Evolutionary conservation across 2,888 invertebrate genomes (phyloP).

Genomic region (Campoletis raptor): DNA sequence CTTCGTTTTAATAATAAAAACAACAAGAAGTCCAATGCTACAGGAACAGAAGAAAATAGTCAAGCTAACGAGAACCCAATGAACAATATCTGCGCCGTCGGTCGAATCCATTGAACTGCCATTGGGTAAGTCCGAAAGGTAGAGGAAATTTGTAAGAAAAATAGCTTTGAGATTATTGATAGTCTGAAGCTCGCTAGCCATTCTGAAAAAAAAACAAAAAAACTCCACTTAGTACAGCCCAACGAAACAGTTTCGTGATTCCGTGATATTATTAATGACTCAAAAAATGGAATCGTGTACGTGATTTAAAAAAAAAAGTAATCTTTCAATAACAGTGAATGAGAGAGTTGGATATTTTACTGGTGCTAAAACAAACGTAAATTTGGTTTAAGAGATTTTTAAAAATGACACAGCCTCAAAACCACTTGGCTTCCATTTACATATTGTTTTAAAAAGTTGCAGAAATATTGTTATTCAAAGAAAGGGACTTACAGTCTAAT

Average conservation of each 20-base stretch:
- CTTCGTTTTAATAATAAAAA: slow-evolving; percentile 87
- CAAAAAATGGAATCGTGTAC: background rate
- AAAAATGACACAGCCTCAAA: background rate
- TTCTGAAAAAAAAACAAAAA: slow-evolving; percentile 77
- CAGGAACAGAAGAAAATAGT: slow-evolving; percentile 86
- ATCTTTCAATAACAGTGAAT: no score
- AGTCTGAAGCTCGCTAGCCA: slow-evolving; percentile 85
- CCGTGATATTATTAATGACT: background rate
- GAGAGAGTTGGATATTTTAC: no score
- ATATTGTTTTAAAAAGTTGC: no score
- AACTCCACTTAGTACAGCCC: background rate
- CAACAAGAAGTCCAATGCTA: slow-evolving; percentile 86
- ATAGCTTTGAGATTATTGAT: slow-evolving; percentile 84
- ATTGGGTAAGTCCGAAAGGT: slow-evolving; percentile 86
- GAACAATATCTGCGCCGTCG: slow-evolving; percentile 84
- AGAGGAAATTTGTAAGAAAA: slow-evolving; percentile 82
- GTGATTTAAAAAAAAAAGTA: background rate
- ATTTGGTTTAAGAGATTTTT: background rate
- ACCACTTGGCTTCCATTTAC: no score
- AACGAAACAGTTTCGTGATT: background rate
- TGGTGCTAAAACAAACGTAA: background rate
- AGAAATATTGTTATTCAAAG: background rate
- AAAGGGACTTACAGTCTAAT: slow-evolving; percentile 86
- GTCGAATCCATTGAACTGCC: slow-evolving; percentile 80
- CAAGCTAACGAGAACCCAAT: slow-evolving; percentile 86